These are phyloP conservation scores for Gasterosteus aculeatus DNA, from an alignment of 2,113 vertebrate species.

Conservation along the genomic window DNA sequence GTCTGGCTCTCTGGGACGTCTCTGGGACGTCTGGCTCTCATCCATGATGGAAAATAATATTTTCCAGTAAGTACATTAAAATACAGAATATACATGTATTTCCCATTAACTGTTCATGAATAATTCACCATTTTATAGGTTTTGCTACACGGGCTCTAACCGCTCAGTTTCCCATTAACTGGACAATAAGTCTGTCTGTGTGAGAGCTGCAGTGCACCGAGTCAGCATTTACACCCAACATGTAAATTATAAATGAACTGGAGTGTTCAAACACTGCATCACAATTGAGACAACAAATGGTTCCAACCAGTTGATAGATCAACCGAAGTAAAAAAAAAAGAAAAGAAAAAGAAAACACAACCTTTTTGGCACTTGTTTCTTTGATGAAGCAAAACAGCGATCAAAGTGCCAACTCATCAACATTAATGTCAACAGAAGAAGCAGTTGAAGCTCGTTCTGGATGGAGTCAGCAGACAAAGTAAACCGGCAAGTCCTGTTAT, in stretches of 20 bases:
- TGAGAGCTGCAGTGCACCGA: conserved; percentile 4
- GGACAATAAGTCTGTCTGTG: not conserved
- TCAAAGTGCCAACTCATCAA: not conserved
- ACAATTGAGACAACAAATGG: not conserved
- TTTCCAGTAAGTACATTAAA: not conserved
- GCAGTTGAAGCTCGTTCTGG: not conserved
- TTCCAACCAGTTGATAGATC: not conserved
- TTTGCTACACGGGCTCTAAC: not conserved
- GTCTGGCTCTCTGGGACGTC: no score
- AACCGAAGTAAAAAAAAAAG: no score
- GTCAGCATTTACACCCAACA: conserved; percentile 18
- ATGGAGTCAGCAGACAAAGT: conserved; percentile 10
- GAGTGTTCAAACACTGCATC: not conserved
- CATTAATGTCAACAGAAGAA: not conserved
- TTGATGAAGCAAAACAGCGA: not conserved
- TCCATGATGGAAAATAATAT: no score
- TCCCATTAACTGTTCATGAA: conserved; percentile 1
- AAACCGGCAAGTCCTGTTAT: conserved; percentile 13
- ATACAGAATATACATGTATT: not conserved
- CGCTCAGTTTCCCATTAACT: not conserved
- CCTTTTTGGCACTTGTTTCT: not conserved
- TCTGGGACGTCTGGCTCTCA: no score
- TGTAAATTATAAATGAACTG: not conserved
- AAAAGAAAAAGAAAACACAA: no score
- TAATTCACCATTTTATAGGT: not conserved